Percentiles rank a stretch among this genome's conserved stretches.
Evolutionary conservation across 2,888 invertebrate species (phyloP).

Genomic region (Liodrosophila aerea): DNA sequence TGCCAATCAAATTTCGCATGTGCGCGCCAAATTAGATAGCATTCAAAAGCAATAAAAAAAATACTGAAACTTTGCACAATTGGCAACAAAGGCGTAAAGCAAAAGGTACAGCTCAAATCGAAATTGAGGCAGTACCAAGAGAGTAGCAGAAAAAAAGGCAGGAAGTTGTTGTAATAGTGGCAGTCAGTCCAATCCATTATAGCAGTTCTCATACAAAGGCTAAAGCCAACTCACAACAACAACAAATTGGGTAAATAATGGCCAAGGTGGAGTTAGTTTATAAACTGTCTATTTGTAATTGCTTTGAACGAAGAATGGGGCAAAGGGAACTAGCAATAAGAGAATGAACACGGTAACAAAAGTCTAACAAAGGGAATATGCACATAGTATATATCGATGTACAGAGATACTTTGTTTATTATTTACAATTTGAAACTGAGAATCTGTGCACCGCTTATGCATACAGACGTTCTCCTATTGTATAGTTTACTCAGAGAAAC

Average conservation of each 20-base stretch:
- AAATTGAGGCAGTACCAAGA: not conserved
- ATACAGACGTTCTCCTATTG: no score
- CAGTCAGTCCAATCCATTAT: constrained; percentile 20
- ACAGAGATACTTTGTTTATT: no score
- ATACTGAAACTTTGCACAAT: constrained; percentile 47
- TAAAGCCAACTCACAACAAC: constrained; percentile 5
- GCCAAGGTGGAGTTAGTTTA: constrained; percentile 14
- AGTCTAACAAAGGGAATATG: no score
- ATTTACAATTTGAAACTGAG: no score
- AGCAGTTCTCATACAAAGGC: not conserved
- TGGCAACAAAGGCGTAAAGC: constrained; percentile 25
- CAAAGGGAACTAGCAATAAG: constrained; percentile 1
- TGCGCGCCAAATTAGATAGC: constrained; percentile 66
- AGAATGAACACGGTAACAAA: no score
- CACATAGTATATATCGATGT: no score
- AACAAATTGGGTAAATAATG: constrained; percentile 15
- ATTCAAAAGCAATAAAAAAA: constrained; percentile 65
- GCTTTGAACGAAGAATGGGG: constrained; percentile 1
- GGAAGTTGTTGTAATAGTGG: constrained; percentile 5
- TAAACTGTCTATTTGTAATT: constrained; percentile 20
- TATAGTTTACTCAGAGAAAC: no score
- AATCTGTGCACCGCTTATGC: no score
- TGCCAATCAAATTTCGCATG: constrained; percentile 68
- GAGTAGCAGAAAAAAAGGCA: not conserved
- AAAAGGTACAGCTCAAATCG: not conserved